Percentiles rank a stretch among this genome's conserved stretches.
These are phyloP conservation scores for Ptilodon capucinus DNA, from an alignment of 2,888 invertebrate genomes.

Conservation along the genomic window DNA sequence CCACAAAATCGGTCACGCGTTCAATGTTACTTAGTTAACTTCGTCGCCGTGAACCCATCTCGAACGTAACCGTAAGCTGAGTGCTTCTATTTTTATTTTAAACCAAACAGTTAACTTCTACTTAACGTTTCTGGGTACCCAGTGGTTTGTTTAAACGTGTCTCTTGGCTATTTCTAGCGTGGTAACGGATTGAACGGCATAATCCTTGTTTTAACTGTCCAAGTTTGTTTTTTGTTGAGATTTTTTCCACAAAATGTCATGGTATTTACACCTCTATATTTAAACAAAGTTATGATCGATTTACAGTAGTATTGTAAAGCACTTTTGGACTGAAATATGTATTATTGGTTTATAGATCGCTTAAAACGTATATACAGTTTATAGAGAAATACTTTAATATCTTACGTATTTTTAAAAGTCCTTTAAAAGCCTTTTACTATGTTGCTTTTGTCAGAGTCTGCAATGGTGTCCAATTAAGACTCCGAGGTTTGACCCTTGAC, in stretches of 20 bases:
- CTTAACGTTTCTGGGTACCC: constrained; percentile 67
- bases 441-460: no score
- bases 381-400: no score
- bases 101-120: constrained; percentile 64
- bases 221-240: constrained; percentile 29
- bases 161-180: constrained; percentile 66
- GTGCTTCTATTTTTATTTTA: constrained; percentile 70
- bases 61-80: constrained; percentile 35
- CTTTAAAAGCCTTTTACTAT: no score
- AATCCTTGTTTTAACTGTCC: constrained; percentile 15
- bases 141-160: constrained; percentile 39
- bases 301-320: no score
- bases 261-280: no score
- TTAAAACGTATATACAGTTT: no score
- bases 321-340: no score
- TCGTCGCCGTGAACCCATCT: neutral
- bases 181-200: constrained; percentile 44
- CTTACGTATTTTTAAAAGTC: no score
- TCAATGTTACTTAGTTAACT: neutral
- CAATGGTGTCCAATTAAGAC: no score
- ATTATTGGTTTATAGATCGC: no score
- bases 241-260: constrained; percentile 10
- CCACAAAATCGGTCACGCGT: neutral
- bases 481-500: no score
- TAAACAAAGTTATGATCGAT: no score